Percentiles rank a stretch among this genome's conserved stretches.
Evolutionary conservation across 2,797 vertebrate genomes (phyloP).

Genomic region (Okamejei kenojei): DNA sequence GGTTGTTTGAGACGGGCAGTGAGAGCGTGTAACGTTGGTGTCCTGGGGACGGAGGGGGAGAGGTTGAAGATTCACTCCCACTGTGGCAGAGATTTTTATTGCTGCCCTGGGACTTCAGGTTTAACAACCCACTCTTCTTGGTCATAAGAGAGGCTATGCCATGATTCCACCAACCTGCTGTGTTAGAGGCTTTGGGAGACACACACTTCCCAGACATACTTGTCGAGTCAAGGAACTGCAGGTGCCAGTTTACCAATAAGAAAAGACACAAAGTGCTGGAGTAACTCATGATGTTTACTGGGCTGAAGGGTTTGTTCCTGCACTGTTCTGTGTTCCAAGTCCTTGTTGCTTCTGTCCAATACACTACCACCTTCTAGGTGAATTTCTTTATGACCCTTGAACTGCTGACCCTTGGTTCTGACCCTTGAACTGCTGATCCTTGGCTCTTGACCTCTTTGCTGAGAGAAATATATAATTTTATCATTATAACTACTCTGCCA

Average conservation of each 20-base stretch:
- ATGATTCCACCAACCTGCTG: neutral
- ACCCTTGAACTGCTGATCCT: too few species aligned
- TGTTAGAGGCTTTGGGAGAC: neutral
- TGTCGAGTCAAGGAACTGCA: neutral
- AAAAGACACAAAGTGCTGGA: neutral
- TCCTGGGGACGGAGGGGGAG: neutral
- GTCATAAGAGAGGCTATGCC: neutral
- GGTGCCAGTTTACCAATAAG: too few species aligned
- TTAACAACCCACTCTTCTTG: neutral
- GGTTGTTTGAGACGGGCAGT: neutral
- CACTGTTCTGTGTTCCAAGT: too few species aligned
- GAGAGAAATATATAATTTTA: neutral
- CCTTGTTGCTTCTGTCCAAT: too few species aligned
- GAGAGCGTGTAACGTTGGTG: neutral
- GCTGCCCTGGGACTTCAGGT: slow-evolving; percentile 9
- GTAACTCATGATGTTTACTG: neutral
- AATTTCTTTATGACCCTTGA: too few species aligned
- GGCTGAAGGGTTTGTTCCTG: too few species aligned
- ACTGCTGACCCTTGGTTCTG: too few species aligned
- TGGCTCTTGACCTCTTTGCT: too few species aligned
- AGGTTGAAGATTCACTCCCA: neutral
- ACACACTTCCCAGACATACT: neutral
- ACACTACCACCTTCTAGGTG: too few species aligned
- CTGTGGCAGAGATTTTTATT: neutral
- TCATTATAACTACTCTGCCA: neutral